Percentiles rank a stretch among this genome's conserved stretches.
These are phyloP conservation scores for Eunapius fragilis DNA, from an alignment of 37 sponge, comb jelly and placozoan genomes.

Conservation along the genomic window DNA sequence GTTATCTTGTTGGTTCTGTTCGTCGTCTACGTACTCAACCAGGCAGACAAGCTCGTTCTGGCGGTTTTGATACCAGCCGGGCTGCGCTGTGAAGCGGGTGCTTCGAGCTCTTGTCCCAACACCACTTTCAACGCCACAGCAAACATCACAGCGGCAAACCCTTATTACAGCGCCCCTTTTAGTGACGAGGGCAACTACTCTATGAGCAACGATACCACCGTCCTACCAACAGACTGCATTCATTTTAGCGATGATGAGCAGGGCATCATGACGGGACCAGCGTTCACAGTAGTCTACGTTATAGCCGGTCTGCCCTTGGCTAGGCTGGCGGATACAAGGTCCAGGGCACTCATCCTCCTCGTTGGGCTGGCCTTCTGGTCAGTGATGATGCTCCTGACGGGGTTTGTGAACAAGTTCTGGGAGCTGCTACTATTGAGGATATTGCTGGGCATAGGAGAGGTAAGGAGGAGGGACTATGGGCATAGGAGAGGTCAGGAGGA, in stretches of 20 bases:
- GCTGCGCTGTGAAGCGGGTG: slow-evolving; percentile 52
- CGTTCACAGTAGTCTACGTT: slow-evolving; percentile 85
- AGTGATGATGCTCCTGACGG: slow-evolving; percentile 60
- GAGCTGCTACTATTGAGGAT: slow-evolving; percentile 72
- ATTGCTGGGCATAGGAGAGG: slow-evolving; percentile 89
- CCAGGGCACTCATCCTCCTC: slow-evolving; percentile 68
- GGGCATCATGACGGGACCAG: slow-evolving; percentile 87
- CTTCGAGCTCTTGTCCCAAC: slow-evolving; percentile 11
- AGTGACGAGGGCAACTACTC: neutral
- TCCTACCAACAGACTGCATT: slow-evolving; percentile 50
- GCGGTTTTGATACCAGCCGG: slow-evolving; percentile 85
- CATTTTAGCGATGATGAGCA: slow-evolving; percentile 71
- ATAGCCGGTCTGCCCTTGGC: slow-evolving; percentile 83
- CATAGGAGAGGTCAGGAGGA: neutral
- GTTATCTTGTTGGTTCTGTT: slow-evolving; percentile 63
- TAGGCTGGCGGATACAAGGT: slow-evolving; percentile 72
- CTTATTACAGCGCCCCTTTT: no score
- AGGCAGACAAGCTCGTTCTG: slow-evolving; percentile 84
- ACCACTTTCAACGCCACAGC: neutral
- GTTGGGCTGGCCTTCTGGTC: slow-evolving; percentile 83
- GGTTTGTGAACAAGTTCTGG: slow-evolving; percentile 76
- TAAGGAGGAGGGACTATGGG: slow-evolving; percentile 11
- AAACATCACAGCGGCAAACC: neutral
- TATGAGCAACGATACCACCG: neutral
- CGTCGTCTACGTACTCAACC: slow-evolving; percentile 80